Evolutionary conservation across 2,113 vertebrate species (phyloP).

Genomic region (Todiramphus saurophagus): DNA sequence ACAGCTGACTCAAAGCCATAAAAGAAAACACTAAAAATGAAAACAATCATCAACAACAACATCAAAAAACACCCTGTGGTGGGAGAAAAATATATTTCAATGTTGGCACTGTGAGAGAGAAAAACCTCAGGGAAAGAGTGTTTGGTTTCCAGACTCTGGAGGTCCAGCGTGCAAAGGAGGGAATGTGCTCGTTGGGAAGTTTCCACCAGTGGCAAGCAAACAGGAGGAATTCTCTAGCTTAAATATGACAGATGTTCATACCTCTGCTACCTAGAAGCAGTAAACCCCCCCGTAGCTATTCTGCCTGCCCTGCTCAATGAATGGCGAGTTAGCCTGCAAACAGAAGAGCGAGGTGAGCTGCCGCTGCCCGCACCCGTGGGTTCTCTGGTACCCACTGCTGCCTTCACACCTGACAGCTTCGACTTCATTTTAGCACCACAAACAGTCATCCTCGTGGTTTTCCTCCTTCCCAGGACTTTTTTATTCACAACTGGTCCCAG

Average conservation of each 20-base stretch:
- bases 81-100: neutral
- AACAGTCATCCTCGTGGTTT: neutral
- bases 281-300: neutral
- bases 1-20: conserved; percentile 47
- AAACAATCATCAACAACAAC: conserved; percentile 37
- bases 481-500: neutral
- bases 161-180: neutral
- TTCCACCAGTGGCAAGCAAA: neutral
- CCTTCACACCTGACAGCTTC: neutral
- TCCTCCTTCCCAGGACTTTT: neutral
- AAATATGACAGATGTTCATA: conserved; percentile 14
- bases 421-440: neutral
- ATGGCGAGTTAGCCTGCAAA: neutral
- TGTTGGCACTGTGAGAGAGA: neutral
- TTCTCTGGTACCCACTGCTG: neutral
- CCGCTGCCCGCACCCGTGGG: neutral
- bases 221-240: conserved; percentile 14
- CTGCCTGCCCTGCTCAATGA: conserved; percentile 1
- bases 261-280: conserved; percentile 22
- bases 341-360: neutral
- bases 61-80: conserved; percentile 31
- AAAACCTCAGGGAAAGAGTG: neutral
- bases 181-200: neutral
- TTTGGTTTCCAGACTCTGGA: neutral
- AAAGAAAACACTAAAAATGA: conserved; percentile 58